Evolutionary conservation across 1,140 invertebrate species (phyloP), one percentile per base, ranked within the genome.

Genomic region (Caenorhabditis tropicalis): DNA sequence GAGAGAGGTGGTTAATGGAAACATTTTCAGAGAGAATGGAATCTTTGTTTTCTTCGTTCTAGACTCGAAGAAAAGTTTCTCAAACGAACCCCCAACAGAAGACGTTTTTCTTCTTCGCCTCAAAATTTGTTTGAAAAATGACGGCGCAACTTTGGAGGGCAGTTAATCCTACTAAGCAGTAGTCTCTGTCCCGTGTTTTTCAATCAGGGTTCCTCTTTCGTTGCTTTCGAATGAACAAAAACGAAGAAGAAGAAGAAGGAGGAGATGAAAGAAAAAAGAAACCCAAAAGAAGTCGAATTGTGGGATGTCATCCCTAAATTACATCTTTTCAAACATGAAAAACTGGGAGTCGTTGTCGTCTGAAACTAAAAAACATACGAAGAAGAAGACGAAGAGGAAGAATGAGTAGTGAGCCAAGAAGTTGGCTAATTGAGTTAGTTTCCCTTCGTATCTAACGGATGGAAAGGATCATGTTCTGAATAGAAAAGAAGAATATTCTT

Each of bases 151-250:
- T 74, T 74, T 74, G 33, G 65, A 43, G 36, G 65, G 65, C 65
- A 74, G 65, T 74, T 74, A 74, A 74, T 74, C 65, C 65, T 74
- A 74, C 65, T 74, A 74, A 74, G 65, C 33, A 74, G 65, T 74
- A 74, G 65, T 74, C 65, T n/a, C n/a, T 74, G 65, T 74, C 65
- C 65, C 65, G 65, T 74, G 65, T 74, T 74, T n/a, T 74, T 74
- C 65, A 74, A 74, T 46, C 65, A 74, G 65, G 36, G 65, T 74
- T 74, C 65, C 65, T 43, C 36, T 74, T 46, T 58, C n/a, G n/a
- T 58, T 24, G 7, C n/a, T 36, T 58, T 58, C n/a, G 12, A n/a
- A 29, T 31, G 10, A 43, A 33, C 16, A 21, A 70, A 74, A 46
- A 74, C 6, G 15, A 74, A 33, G 21, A 33, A 12, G 65, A 74